Evolutionary conservation across 1,140 invertebrate species (phyloP).

Genomic region (Penaeus vannamei): DNA sequence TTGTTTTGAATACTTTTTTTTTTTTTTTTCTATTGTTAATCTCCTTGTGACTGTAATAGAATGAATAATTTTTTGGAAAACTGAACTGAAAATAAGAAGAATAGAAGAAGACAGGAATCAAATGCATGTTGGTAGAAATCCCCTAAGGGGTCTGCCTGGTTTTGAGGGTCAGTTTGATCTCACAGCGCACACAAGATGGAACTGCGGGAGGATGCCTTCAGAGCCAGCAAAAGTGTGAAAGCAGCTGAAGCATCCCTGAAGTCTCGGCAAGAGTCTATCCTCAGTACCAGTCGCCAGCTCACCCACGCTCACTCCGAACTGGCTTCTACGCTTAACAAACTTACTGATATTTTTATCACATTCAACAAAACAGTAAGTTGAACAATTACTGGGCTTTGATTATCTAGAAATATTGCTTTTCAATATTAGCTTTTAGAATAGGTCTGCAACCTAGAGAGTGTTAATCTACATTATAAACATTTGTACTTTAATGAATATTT

Average conservation of each 20-base stretch:
- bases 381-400: too few relatives aligned
- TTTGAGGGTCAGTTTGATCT: background rate
- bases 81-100: too few relatives aligned
- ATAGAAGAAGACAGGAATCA: too few relatives aligned
- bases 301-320: conserved; percentile 23
- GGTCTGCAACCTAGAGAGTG: too few relatives aligned
- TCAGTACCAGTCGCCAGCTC: conserved; percentile 16
- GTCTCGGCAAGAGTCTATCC: conserved; percentile 8
- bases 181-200: conserved; percentile 47
- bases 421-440: too few relatives aligned
- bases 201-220: conserved; percentile 23
- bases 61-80: too few relatives aligned
- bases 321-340: background rate
- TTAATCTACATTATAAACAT: too few relatives aligned
- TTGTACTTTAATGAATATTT: background rate
- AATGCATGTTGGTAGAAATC: too few relatives aligned
- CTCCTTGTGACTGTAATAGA: too few relatives aligned
- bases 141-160: background rate
- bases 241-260: background rate
- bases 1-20: background rate
- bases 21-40: background rate
- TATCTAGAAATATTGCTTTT: too few relatives aligned
- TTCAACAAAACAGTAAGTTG: conserved; percentile 13
- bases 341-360: conserved; percentile 6
- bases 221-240: conserved; percentile 5